Evolutionary conservation across 2,113 vertebrate genomes (phyloP), one percentile per base, ranked within the genome.

Genomic region (Apteryx owenii): DNA sequence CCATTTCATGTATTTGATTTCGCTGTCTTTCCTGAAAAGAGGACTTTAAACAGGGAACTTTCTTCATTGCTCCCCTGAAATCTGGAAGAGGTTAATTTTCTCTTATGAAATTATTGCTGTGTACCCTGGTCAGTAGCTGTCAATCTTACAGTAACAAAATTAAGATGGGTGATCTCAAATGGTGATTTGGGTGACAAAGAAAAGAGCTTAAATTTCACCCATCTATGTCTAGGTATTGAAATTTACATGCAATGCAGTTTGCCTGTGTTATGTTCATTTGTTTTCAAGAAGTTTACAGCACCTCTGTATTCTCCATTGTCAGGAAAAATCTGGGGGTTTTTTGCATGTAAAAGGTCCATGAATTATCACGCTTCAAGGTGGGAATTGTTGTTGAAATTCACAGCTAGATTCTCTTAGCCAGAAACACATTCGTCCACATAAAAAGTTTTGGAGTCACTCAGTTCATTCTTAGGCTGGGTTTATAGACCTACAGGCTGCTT

Each of bases 391-490:
- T 79, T 82, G 20, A 25, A 86, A 87, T 40, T 80, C 44, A 40
- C 44, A 91, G 23, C n/a, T 40, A 80, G 31, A 56, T 19, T 56
- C 18, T 22, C 48, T 75, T 11, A 82, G 40, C 48, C 16, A n/a
- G 38, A 78, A 7, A 19, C 36, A 58, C 6, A 83, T 87, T 93
- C 33, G 48, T 93, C 83, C 36, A 31, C 70, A 91, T 58, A 22
- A 8, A 68, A 29, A 16, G 38, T 8, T 53, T 72, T 72, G 44
- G 33, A 92, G 58, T 56, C 0, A 0, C 29, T 72, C 44, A 40
- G 23, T 82, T 89, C 73, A 89, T 54, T 23, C 62, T 70, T 29
- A n/a, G 68, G 66, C 84, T 85, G 58, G 21, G 12, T 71, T 85
- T 82, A 19, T 68, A 68, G 44, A 73, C 15, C 40, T 62, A 54